phyloP scores from a whole-genome alignment of 2,797 vertebrate genomes.

The Diglossa cyanea region DNA sequence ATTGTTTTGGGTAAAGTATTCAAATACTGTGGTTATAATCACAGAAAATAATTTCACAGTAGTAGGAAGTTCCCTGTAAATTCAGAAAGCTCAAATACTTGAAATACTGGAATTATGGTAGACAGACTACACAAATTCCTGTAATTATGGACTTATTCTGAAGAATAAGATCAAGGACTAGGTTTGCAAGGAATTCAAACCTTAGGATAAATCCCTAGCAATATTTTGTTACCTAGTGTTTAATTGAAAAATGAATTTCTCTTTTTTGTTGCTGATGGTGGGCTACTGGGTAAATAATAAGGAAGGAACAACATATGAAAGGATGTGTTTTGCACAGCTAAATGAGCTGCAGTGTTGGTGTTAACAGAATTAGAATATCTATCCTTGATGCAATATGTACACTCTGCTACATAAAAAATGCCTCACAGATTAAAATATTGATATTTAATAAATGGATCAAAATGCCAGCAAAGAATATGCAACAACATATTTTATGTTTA shows the following conservation, averaged over 20 bases:
- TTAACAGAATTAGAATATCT: neutral
- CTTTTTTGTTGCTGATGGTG: neutral
- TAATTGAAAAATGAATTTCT: neutral
- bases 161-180: neutral
- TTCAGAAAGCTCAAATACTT: neutral
- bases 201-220: neutral
- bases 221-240: neutral
- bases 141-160: neutral
- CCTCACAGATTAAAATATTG: neutral
- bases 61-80: neutral
- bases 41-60: neutral
- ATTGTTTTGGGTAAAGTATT: neutral
- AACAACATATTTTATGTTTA: neutral
- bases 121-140: neutral
- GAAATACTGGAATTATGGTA: neutral
- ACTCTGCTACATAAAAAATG: neutral
- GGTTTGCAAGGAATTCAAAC: neutral
- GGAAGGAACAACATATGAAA: neutral
- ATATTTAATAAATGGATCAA: neutral
- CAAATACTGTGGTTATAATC: neutral
- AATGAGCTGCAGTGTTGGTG: neutral
- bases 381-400: neutral
- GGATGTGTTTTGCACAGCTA: neutral
- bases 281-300: neutral
- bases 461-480: neutral